Evolutionary conservation across 2,888 invertebrate genomes (phyloP).

Genomic region (Gari tellinella): DNA sequence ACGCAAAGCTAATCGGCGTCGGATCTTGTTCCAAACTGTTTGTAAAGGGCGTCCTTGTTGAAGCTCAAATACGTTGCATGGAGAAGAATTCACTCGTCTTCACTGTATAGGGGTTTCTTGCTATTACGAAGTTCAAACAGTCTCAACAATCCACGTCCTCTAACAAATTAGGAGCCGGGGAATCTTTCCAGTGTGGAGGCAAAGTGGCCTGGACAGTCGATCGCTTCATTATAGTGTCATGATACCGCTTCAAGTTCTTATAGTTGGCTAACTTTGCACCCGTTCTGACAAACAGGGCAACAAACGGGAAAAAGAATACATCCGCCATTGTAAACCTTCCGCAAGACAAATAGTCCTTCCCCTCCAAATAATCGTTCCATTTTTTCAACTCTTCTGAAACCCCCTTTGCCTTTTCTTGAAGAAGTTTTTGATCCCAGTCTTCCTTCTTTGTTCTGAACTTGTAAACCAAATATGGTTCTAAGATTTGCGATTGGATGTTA

Average conservation of each 20-base stretch:
- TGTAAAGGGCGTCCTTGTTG: no score
- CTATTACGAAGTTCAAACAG: no score
- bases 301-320: constrained; percentile 22
- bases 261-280: constrained; percentile 54
- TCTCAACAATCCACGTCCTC: no score
- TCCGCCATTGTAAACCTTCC: constrained; percentile 43
- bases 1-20: no score
- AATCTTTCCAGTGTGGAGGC: constrained; percentile 76
- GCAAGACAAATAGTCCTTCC: constrained; percentile 22
- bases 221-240: constrained; percentile 55
- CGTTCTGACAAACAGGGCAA: constrained; percentile 40
- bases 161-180: not conserved
- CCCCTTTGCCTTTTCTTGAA: constrained; percentile 7
- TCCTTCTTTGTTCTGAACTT: constrained; percentile 29
- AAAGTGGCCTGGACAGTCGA: constrained; percentile 64
- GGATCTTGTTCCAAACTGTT: no score
- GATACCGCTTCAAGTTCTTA: constrained; percentile 60
- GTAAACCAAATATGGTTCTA: constrained; percentile 12
- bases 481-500: constrained; percentile 19
- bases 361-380: constrained; percentile 21
- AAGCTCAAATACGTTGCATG: no score
- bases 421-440: constrained; percentile 20
- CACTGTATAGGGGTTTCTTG: no score
- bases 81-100: no score
- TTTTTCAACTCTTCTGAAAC: constrained; percentile 19